Percentiles rank a stretch among this genome's conserved stretches.
These are phyloP conservation scores for Amaurobius ferox DNA, from an alignment of 2,888 invertebrate species.

Conservation along the genomic window DNA sequence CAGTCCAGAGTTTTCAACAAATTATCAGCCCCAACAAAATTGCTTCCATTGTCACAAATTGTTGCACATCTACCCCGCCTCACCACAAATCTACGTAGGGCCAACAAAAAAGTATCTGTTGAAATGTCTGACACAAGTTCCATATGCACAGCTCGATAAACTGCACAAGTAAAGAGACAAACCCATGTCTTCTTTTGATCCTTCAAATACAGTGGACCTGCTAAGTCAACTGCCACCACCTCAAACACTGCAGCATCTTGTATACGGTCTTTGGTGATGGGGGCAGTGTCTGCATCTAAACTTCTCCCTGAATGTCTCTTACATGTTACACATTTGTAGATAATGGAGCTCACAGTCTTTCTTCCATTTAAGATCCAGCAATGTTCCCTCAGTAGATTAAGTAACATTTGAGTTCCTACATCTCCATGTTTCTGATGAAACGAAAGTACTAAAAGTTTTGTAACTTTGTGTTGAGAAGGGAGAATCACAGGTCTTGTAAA, in stretches of 20 bases:
- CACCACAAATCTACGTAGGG: neutral
- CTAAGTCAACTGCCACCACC: neutral
- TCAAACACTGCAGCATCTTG: neutral
- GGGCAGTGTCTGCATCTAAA: no score
- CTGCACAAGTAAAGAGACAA: neutral
- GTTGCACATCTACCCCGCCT: neutral
- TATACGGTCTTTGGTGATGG: neutral
- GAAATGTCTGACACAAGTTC: neutral
- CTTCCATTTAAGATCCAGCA: no score
- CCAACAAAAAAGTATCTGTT: neutral
- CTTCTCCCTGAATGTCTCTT: no score
- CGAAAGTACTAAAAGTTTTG: no score
- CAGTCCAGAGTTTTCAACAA: no score
- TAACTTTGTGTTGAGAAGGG: no score
- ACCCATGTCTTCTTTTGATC: neutral
- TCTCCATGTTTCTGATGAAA: no score
- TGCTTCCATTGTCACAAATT: conserved; percentile 1
- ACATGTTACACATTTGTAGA: no score
- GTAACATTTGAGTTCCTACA: no score
- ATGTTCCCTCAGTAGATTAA: no score
- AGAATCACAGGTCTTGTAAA: no score
- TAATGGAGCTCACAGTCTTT: no score
- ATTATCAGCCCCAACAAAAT: conserved; percentile 16
- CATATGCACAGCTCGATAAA: conserved; percentile 6
- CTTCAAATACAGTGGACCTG: neutral